Evolutionary conservation across 2,113 vertebrate species (phyloP).

Genomic region (Lynx canadensis): DNA sequence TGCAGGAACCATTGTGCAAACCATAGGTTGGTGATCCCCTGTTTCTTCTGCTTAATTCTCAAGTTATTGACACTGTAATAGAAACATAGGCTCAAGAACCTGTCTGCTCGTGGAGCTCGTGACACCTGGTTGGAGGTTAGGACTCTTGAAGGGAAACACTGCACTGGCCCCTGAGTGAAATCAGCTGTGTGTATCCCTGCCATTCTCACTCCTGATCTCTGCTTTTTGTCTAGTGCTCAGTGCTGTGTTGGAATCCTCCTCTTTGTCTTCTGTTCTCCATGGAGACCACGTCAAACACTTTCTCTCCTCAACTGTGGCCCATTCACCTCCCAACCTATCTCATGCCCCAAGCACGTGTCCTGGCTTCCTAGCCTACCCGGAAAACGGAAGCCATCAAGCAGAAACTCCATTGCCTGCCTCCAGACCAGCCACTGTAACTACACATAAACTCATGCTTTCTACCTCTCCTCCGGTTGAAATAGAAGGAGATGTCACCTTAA

Average conservation of each 20-base stretch:
- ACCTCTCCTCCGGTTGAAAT: not conserved
- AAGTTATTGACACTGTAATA: not conserved
- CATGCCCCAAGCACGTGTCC: not conserved
- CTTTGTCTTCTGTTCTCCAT: not conserved
- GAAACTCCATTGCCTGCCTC: not conserved
- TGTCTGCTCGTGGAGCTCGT: not conserved
- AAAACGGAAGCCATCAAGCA: not conserved
- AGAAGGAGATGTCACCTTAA: not conserved
- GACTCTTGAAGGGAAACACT: not conserved
- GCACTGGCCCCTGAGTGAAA: not conserved
- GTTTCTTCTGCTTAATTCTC: not conserved
- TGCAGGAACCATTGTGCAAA: not conserved
- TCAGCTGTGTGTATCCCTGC: not conserved
- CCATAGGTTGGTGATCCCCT: not conserved
- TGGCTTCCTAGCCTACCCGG: not conserved
- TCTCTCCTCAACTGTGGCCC: not conserved
- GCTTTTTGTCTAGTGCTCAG: not conserved
- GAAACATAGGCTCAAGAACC: not conserved
- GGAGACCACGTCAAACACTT: not conserved
- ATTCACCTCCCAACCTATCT: not conserved
- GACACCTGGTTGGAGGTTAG: not conserved
- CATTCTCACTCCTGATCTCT: not conserved
- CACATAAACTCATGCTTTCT: not conserved
- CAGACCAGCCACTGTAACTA: not conserved
- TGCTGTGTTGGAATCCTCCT: not conserved